These are phyloP conservation scores for Lasioglossum leucozonium DNA, from an alignment of 2,888 invertebrate species.

Conservation along the genomic window DNA sequence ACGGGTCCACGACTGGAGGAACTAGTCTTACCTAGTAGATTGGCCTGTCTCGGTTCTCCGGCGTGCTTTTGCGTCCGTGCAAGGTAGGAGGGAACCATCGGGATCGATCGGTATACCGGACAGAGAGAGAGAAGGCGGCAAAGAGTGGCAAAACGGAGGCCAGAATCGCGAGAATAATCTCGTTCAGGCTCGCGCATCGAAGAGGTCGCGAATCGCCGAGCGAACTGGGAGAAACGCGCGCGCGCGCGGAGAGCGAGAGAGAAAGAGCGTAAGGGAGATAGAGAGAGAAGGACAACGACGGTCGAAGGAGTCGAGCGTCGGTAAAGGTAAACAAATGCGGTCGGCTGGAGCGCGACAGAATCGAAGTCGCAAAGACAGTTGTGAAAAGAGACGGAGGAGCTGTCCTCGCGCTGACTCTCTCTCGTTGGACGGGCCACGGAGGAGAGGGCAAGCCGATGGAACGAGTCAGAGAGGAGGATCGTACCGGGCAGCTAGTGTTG, in stretches of 20 bases:
- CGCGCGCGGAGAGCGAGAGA: no score
- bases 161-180: neutral
- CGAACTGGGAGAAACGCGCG: no score
- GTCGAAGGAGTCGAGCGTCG: neutral
- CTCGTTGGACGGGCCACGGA: neutral
- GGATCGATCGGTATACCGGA: conserved; percentile 46
- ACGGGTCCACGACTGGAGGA: conserved; percentile 74
- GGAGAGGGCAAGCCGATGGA: conserved; percentile 33
- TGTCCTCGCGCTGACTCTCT: neutral
- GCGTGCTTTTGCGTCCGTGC: conserved; percentile 67
- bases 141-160: conserved; percentile 54
- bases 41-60: conserved; percentile 66
- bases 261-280: no score
- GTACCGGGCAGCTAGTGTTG: conserved; percentile 78
- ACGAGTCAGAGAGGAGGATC: conserved; percentile 59
- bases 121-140: conserved; percentile 68
- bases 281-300: neutral
- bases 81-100: conserved; percentile 68
- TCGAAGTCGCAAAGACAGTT: neutral
- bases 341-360: neutral
- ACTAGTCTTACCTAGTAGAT: conserved; percentile 77
- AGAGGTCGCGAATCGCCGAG: neutral
- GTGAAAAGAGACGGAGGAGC: neutral
- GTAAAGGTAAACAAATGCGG: neutral
- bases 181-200: neutral